Percentiles rank a stretch among this genome's conserved stretches.
phyloP scores from a whole-genome alignment of 2,888 invertebrate genomes.

The Geophilus truncorum region DNA sequence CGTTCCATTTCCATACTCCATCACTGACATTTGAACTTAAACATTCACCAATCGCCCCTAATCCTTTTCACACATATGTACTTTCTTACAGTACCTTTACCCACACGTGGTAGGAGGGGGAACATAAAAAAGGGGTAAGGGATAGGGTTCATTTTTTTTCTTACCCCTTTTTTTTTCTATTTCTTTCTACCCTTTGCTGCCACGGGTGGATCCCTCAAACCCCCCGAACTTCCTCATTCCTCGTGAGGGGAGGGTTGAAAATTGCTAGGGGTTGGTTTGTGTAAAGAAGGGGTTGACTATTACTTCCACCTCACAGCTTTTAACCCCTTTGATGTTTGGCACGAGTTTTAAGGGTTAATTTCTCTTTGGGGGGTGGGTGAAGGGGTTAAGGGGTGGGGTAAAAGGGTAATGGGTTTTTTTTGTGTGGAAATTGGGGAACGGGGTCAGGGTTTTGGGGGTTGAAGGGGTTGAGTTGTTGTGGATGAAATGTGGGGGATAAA shows the following conservation, averaged over 20 bases:
- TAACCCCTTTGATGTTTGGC: background rate
- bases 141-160: background rate
- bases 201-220: background rate
- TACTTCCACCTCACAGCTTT: background rate
- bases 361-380: background rate
- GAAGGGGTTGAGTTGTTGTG: background rate
- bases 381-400: background rate
- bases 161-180: no score
- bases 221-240: background rate
- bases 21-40: background rate
- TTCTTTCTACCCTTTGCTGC: background rate
- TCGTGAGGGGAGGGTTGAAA: constrained; percentile 16
- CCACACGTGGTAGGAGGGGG: background rate
- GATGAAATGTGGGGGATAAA: background rate
- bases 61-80: background rate
- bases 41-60: background rate
- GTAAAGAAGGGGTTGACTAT: background rate
- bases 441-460: background rate
- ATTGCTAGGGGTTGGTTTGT: background rate
- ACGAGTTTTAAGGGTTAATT: background rate
- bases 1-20: background rate
- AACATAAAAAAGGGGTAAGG: background rate
- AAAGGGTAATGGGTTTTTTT: background rate
- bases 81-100: background rate
- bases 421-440: background rate